phyloP scores from a whole-genome alignment of 2,797 vertebrate species.

The Tenualosa ilisha region DNA sequence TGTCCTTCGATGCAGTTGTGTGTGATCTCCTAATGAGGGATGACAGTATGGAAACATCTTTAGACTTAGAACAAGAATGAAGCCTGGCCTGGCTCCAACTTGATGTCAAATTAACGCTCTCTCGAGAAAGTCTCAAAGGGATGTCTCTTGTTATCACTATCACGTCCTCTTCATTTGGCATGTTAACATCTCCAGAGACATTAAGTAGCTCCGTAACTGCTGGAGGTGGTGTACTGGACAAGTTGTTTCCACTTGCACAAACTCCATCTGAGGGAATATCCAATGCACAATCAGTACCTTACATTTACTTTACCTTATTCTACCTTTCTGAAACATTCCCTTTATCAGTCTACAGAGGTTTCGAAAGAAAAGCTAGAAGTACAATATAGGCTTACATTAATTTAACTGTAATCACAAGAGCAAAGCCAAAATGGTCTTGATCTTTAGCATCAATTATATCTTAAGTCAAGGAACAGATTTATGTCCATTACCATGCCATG shows the following conservation, averaged over 20 bases:
- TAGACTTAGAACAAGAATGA: neutral
- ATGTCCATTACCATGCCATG: too few relatives aligned
- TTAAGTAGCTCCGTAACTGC: neutral
- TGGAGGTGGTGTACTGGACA: neutral
- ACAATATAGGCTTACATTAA: too few relatives aligned
- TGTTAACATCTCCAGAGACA: constrained; percentile 1
- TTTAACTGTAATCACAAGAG: too few relatives aligned
- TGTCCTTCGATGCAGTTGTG: neutral
- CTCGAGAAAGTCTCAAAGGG: neutral
- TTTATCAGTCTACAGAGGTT: too few relatives aligned
- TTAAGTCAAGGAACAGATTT: too few relatives aligned
- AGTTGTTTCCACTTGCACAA: neutral
- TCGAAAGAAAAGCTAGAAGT: too few relatives aligned
- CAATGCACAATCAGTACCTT: neutral
- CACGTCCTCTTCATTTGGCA: neutral
- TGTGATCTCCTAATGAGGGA: neutral
- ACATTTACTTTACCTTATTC: too few relatives aligned
- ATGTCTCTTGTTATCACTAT: neutral
- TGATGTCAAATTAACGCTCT: neutral
- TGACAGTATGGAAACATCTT: neutral
- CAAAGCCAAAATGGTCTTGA: too few relatives aligned
- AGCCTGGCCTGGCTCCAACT: neutral
- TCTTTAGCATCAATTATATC: too few relatives aligned
- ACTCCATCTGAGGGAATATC: neutral
- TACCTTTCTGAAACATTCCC: too few relatives aligned